Evolutionary conservation across 2,113 vertebrate genomes (phyloP), one percentile per base, ranked within the genome.

Genomic region (Taurulus bubalis): DNA sequence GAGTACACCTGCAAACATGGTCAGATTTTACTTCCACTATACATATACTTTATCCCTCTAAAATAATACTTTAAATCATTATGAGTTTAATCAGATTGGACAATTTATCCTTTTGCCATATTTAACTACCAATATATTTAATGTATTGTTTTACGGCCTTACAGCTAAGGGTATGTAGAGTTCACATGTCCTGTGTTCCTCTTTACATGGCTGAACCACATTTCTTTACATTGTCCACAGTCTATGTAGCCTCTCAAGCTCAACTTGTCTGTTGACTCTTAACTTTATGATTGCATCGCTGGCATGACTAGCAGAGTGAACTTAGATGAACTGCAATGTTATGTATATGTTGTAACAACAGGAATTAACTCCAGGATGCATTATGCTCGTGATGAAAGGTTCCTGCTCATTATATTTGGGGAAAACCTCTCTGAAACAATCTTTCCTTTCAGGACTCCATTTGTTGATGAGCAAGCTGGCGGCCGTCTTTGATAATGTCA

Each of bases 1-100:
- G 96, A 95, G 1, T 98, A 98, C 82, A 94, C 90, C 90, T 99
- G 97, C 94, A 96, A 88, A 91, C 94, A 98, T 87, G 97, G 98
- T 98, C 81, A 66, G 73, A 89, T 59, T 65, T 30, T 11, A 65
- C n/a, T 56, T 60, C 26, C 24, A 47, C 20, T 85, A 30, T 55
- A 14, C 1, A 8, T 32, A 45, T 10, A 47, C 11, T 20, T 49
- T 34, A 28, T n/a, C 16, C 42, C 7, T 28, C 24, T 81, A 4
- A 62, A 74, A 40, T 22, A 18, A n/a, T 18, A 42, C 8, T 11
- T 1, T 16, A n/a, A 12, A 34, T 78, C 24, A 28, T 26, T 55
- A 34, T 53, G 24, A 32, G 56, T 24, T 49, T 3, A n/a, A 75
- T 22, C 1, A 26, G n/a, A 30, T 20, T 12, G 6, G 1, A 16